Percentiles rank a stretch among this genome's conserved stretches.
phyloP scores from a whole-genome alignment of 53 echinoderm and acorn worm genomes.

The Apostichopus leukothele region DNA sequence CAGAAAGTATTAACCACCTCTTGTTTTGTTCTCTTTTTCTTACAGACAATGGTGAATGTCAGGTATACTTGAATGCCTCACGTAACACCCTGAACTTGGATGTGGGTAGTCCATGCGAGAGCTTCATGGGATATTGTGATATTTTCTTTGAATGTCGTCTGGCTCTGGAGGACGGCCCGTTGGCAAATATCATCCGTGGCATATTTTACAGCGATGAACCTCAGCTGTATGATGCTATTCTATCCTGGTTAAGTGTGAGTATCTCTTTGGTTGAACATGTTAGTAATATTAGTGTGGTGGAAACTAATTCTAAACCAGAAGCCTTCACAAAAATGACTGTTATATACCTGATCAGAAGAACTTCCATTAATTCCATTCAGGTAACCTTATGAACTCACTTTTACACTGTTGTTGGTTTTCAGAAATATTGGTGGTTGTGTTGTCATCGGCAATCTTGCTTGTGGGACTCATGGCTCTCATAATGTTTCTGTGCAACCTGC shows the following conservation, averaged over 20 bases:
- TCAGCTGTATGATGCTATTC: constrained; percentile 71
- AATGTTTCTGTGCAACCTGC: constrained; percentile 71
- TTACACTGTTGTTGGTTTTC: background rate
- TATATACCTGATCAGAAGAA: no score
- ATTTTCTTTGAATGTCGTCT: constrained; percentile 67
- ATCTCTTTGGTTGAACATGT: background rate
- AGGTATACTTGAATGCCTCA: background rate
- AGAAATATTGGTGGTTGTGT: constrained; percentile 84
- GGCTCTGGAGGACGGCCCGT: constrained; percentile 87
- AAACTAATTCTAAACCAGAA: no score
- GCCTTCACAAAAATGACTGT: no score
- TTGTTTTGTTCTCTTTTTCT: no score
- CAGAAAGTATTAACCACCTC: no score
- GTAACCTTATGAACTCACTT: no score
- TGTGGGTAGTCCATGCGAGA: constrained; percentile 68
- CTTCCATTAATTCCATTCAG: no score
- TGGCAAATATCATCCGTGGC: constrained; percentile 72
- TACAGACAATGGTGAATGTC: background rate
- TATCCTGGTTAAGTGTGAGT: constrained; percentile 64
- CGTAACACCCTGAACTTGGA: background rate
- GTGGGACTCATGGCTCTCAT: constrained; percentile 75
- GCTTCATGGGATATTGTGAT: constrained; percentile 94
- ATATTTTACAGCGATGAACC: constrained; percentile 79
- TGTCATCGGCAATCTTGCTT: constrained; percentile 50
- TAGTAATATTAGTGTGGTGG: no score